Conservation (phyloP, 2,113 vertebrate genomes). For the Suncus etruscus region DNA sequence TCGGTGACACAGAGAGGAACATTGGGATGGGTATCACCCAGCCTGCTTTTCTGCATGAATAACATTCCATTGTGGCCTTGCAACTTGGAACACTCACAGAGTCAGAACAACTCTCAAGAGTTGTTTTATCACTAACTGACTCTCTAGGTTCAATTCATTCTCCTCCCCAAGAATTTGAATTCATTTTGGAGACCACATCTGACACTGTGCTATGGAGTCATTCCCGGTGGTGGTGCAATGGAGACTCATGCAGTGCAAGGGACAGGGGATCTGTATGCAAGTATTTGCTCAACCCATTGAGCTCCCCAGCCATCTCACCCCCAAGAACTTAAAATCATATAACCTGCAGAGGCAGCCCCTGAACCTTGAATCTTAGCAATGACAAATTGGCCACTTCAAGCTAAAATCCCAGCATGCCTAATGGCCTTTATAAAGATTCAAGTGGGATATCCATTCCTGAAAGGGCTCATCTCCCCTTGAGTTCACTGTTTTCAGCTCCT, state of each 20-base stretch:
- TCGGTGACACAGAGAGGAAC: neutral
- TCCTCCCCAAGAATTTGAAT: slow-evolving; percentile 60
- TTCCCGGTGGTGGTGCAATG: too few relatives aligned
- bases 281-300: too few relatives aligned
- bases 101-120: slow-evolving; percentile 46
- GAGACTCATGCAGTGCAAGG: too few relatives aligned
- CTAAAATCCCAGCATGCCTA: too few relatives aligned
- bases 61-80: slow-evolving; percentile 17
- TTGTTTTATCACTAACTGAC: slow-evolving; percentile 56
- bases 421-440: too few relatives aligned
- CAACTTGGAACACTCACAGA: slow-evolving; percentile 43
- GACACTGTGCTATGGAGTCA: too few relatives aligned
- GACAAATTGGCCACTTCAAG: slow-evolving; percentile 59
- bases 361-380: slow-evolving; percentile 31
- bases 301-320: too few relatives aligned
- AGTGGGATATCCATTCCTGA: too few relatives aligned
- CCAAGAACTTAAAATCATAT: neutral
- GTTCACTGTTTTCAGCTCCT: too few relatives aligned
- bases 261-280: too few relatives aligned
- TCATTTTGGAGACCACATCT: neutral
- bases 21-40: slow-evolving; percentile 19
- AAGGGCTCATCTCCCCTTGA: too few relatives aligned
- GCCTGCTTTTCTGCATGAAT: slow-evolving; percentile 29
- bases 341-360: slow-evolving; percentile 56
- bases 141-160: slow-evolving; percentile 29